Base-by-base conservation (phyloP, 2,797 vertebrate species). In the Eulemur rubriventer region DNA sequence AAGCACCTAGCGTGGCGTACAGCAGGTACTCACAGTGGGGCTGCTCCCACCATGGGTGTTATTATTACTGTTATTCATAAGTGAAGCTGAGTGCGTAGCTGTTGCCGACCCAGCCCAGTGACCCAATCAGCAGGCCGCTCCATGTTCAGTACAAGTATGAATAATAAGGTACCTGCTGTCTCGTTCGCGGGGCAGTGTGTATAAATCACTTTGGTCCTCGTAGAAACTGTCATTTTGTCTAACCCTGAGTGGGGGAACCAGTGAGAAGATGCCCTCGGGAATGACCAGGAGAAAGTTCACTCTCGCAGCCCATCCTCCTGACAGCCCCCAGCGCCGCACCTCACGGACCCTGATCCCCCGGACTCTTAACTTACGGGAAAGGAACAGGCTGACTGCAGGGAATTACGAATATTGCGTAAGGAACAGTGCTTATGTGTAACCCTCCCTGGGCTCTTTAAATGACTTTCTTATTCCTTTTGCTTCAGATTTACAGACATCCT, bases 401-500 rank as follows among this genome's bases (percentile, higher is more conserved):
- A 80, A 80, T 22, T 14, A 24, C 38, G 43, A 81, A 57, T 63
- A 17, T 89, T 72, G 90, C 30, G 28, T 55, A 79, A 89, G 4
- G 1, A 79, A 92, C 2, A 70, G 48, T 24, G 20, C 50, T 48
- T 50, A 12, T 14, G 30, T 28, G 41, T 80, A 88, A 46, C 83
- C 28, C 26, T 92, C 80, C 76, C 67, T 43, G 35, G 83, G 24
- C 48, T 65, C 57, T 81, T 73, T 48, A 78, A 92, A 73, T 50
- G 41, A 65, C 59, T 59, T 69, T 96, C 59, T 35, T 38, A 33
- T 46, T 17, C 22, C 85, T 69, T 78, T 97, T 41, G 41, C 55
- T 96, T 87, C 30, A 75, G 75, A 78, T 80, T 90, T 70, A 72
- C 70, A 94, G 73, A 79, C 57, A 79, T 17, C 33, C 24, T 93